Conservation (phyloP, 1,140 invertebrate genomes). For the Diachasma alloeum region DNA sequence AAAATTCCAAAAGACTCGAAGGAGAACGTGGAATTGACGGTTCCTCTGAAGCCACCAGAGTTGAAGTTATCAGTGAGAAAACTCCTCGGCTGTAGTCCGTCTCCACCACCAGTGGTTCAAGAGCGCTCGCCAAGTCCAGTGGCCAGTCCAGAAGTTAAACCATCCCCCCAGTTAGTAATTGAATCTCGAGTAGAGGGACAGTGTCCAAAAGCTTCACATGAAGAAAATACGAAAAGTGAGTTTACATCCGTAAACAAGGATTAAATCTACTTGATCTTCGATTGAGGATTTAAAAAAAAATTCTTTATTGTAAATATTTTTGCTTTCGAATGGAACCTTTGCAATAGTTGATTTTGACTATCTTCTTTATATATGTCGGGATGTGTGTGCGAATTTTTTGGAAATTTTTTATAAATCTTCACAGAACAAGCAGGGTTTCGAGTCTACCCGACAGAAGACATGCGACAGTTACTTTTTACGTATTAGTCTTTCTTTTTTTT, state of each 20-base stretch:
- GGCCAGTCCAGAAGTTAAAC: constrained; percentile 37
- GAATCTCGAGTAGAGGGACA: constrained; percentile 33
- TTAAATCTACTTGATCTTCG: too few relatives aligned
- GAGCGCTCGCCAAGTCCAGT: constrained; percentile 45
- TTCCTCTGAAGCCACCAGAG: constrained; percentile 49
- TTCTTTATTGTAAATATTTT: too few relatives aligned
- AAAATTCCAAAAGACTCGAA: constrained; percentile 41
- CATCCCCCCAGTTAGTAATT: constrained; percentile 15
- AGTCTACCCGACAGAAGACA: too few relatives aligned
- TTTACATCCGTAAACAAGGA: neutral
- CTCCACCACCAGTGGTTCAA: constrained; percentile 45
- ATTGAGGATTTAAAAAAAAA: too few relatives aligned
- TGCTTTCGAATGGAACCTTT: too few relatives aligned
- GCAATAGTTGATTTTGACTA: too few relatives aligned
- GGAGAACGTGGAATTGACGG: constrained; percentile 22
- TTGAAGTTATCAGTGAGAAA: constrained; percentile 56
- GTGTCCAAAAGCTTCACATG: neutral
- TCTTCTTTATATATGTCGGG: too few relatives aligned
- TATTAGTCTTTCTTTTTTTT: too few relatives aligned
- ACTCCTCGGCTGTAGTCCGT: constrained; percentile 52
- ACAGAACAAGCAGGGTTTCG: too few relatives aligned
- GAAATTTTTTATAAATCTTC: too few relatives aligned
- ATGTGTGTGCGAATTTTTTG: too few relatives aligned
- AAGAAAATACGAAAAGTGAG: constrained; percentile 21
- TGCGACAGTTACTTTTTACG: too few relatives aligned